Conservation (phyloP, 1,140 invertebrate species). For the Nautilus pompilius region DNA sequence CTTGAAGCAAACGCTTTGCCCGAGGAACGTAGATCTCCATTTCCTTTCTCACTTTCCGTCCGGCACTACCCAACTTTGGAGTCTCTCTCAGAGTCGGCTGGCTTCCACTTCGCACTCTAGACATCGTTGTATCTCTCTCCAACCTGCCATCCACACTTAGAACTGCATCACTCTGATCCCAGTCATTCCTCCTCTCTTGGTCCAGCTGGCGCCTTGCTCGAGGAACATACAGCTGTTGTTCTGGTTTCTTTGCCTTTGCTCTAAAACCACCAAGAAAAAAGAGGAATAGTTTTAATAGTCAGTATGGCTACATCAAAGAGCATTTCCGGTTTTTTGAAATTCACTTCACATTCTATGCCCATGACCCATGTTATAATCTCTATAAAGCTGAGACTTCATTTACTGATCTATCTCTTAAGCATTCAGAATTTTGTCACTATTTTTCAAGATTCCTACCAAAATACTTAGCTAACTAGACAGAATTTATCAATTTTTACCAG, state of each 20-base stretch:
- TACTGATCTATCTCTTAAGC: too few species aligned
- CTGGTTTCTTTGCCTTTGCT: constrained; percentile 60
- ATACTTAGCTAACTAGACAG: too few species aligned
- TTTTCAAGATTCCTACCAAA: too few species aligned
- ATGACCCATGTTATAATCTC: too few species aligned
- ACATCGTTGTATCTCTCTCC: neutral
- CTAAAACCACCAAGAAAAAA: constrained; percentile 8
- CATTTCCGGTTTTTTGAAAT: too few species aligned
- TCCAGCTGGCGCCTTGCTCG: constrained; percentile 62
- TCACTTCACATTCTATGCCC: too few species aligned
- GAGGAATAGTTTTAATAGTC: too few species aligned
- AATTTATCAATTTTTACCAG: too few species aligned
- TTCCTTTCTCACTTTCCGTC: neutral
- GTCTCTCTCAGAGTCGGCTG: neutral
- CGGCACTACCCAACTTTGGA: neutral
- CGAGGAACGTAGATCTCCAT: constrained; percentile 18
- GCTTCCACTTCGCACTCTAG: neutral
- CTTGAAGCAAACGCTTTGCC: constrained; percentile 1
- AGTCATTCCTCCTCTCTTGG: constrained; percentile 1
- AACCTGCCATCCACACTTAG: neutral
- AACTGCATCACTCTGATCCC: neutral
- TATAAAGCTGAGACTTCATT: too few species aligned
- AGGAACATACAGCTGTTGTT: constrained; percentile 75
- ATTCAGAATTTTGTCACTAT: too few species aligned
- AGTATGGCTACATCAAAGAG: too few species aligned